Percentiles rank a stretch among this genome's conserved stretches.
These are phyloP conservation scores for Catharus fuscescens DNA, from an alignment of 2,113 vertebrate species.

Conservation along the genomic window DNA sequence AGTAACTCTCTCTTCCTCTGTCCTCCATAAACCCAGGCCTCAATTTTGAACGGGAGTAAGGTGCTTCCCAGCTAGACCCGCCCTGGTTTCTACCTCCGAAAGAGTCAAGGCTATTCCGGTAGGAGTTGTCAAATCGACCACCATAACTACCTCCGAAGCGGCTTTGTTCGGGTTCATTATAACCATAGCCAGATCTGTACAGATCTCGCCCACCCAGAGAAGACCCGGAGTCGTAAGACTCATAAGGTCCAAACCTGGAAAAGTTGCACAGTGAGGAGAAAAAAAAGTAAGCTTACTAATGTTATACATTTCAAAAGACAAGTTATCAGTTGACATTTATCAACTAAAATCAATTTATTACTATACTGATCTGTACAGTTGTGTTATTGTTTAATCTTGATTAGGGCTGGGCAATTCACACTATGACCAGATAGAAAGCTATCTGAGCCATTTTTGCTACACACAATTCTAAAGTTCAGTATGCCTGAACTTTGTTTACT, in stretches of 20 bases:
- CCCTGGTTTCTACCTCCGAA: conserved; percentile 89
- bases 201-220: conserved; percentile 88
- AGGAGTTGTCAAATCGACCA: conserved; percentile 87
- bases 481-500: conserved; percentile 67
- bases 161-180: conserved; percentile 90
- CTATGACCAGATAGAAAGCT: conserved; percentile 81
- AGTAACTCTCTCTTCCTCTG: conserved; percentile 87
- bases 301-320: conserved; percentile 86
- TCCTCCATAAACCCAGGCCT: conserved; percentile 91
- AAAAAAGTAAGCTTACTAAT: conserved; percentile 89
- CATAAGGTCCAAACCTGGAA: conserved; percentile 91
- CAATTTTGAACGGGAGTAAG: conserved; percentile 86
- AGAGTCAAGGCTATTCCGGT: conserved; percentile 89
- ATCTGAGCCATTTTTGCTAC: conserved; percentile 76
- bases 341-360: conserved; percentile 83
- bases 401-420: conserved; percentile 81
- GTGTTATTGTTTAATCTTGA: conserved; percentile 72
- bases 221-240: conserved; percentile 89
- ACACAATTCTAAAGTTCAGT: conserved; percentile 68
- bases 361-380: conserved; percentile 76
- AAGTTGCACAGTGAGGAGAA: conserved; percentile 88
- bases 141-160: conserved; percentile 89
- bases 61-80: conserved; percentile 87
- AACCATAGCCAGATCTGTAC: conserved; percentile 90
- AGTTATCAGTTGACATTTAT: conserved; percentile 87